phyloP scores from a whole-genome alignment of 2,113 vertebrate genomes.

The Tyto alba region DNA sequence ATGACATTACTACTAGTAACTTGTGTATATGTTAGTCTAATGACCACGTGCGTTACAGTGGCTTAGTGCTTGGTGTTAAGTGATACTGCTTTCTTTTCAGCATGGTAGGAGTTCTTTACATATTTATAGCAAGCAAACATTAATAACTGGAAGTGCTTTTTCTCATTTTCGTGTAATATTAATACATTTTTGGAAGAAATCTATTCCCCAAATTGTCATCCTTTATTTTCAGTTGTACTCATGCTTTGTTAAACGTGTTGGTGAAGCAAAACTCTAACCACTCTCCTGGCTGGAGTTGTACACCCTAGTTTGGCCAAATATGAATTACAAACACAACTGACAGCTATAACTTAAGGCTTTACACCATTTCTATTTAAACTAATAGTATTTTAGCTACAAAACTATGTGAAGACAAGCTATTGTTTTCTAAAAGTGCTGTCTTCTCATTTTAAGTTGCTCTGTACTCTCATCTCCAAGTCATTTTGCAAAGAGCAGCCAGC shows the following conservation, averaged over 20 bases:
- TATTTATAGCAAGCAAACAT: background rate
- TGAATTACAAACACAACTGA: background rate
- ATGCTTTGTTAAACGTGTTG: background rate
- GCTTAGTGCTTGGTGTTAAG: background rate
- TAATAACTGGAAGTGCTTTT: background rate
- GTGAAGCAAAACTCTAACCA: background rate
- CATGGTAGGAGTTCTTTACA: background rate
- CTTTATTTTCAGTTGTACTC: background rate
- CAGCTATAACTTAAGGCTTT: background rate
- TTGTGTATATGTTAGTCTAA: background rate
- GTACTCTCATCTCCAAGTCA: background rate
- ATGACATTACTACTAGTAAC: background rate
- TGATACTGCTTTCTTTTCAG: background rate
- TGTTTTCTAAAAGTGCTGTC: background rate
- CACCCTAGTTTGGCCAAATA: background rate
- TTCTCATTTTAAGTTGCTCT: background rate
- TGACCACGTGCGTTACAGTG: background rate
- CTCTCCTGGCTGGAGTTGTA: background rate
- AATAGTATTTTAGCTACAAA: background rate
- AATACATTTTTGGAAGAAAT: background rate
- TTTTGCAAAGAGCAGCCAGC: background rate
- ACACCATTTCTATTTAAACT: background rate
- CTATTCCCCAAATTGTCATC: background rate
- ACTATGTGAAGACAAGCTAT: background rate
- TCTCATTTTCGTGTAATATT: background rate